Evolutionary conservation across 2,888 invertebrate genomes (phyloP).

Genomic region (Erebia aethiops): DNA sequence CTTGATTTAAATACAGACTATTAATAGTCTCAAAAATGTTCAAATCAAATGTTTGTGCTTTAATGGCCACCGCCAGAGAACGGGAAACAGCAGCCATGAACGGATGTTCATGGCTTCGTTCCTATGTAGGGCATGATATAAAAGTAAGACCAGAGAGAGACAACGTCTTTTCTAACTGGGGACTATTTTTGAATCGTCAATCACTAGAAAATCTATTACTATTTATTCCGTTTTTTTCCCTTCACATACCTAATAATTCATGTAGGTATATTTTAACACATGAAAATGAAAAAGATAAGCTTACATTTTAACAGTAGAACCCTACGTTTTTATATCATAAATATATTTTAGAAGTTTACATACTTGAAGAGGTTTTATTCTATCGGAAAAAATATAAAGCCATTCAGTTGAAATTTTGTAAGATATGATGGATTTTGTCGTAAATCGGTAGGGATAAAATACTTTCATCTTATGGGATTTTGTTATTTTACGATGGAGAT

Average conservation of each 20-base stretch:
- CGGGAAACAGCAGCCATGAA: too few relatives aligned
- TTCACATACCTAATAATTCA: neutral
- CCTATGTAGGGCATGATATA: too few relatives aligned
- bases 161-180: too few relatives aligned
- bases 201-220: too few relatives aligned
- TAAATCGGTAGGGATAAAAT: conserved; percentile 24
- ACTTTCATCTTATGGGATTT: conserved; percentile 12
- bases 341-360: neutral
- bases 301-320: neutral
- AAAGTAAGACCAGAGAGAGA: too few relatives aligned
- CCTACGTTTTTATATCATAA: neutral
- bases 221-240: too few relatives aligned
- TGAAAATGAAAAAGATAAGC: neutral
- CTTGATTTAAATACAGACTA: too few relatives aligned
- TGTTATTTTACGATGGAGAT: conserved; percentile 23
- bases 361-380: conserved; percentile 11
- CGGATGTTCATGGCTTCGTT: too few relatives aligned
- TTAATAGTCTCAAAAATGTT: too few relatives aligned
- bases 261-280: neutral
- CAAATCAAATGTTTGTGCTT: too few relatives aligned
- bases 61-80: too few relatives aligned
- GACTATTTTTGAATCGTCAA: too few relatives aligned
- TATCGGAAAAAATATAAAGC: conserved; percentile 24
- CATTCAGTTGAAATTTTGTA: conserved; percentile 28
- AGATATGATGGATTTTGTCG: conserved; percentile 31